Evolutionary conservation across 2,113 vertebrate genomes (phyloP).

Genomic region (Petromus typicus): DNA sequence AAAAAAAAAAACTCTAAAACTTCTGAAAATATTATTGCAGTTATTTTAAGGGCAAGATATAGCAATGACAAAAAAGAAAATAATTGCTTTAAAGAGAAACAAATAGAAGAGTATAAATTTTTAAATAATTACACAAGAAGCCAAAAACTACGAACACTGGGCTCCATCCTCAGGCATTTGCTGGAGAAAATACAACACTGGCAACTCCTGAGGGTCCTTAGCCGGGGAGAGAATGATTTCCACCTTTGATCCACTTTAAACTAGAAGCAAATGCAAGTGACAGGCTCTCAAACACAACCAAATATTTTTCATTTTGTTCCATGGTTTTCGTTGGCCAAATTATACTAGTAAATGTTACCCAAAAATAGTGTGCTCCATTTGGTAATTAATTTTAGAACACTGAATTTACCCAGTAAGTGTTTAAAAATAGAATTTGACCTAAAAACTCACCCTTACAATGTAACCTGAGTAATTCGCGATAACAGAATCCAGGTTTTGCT

Average conservation of each 20-base stretch:
- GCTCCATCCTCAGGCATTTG: not conserved
- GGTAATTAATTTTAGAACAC: constrained; percentile 58
- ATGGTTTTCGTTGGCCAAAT: not conserved
- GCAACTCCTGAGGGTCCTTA: not conserved
- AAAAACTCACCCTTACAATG: constrained; percentile 36
- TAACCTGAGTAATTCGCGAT: not conserved
- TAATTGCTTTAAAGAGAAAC: constrained; percentile 16
- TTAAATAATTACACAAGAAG: not conserved
- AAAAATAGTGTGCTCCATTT: constrained; percentile 49
- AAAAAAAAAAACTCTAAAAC: not conserved
- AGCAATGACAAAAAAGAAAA: not conserved
- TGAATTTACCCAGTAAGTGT: constrained; percentile 26
- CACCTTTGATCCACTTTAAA: constrained; percentile 13
- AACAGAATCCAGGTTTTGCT: not conserved
- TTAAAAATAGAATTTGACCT: constrained; percentile 45
- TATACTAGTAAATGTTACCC: constrained; percentile 31
- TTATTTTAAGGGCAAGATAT: constrained; percentile 24
- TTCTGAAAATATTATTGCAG: not conserved
- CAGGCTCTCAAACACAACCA: not conserved
- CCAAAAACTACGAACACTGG: constrained; percentile 9
- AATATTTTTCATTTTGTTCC: constrained; percentile 19
- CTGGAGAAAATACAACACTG: not conserved
- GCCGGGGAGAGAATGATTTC: not conserved
- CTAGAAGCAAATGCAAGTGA: constrained; percentile 46
- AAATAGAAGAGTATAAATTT: constrained; percentile 8